Evolutionary conservation across 2,888 invertebrate species (phyloP), one percentile per base, ranked within the genome.

Genomic region (Trilocha varians): DNA sequence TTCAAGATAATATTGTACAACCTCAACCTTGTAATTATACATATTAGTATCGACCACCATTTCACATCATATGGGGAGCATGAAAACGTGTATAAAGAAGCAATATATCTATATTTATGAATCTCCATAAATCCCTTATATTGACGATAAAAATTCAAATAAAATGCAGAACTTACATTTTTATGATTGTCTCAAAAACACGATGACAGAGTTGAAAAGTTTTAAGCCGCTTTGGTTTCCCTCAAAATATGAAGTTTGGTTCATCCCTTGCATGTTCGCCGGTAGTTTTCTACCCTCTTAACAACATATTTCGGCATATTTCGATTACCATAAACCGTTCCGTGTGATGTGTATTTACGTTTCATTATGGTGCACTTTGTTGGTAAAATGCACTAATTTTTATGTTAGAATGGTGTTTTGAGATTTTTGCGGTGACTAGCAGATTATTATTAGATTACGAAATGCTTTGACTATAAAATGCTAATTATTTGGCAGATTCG

Each of bases 301-400:
- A 84, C 83, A 83, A 79, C 84, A 84, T 85, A 83, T 84, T 85
- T 84, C 77, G 78, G 78, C 75, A 85, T 83, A 83, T 84, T 84
- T 84, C 83, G 85, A 84, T 85, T 85, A 84, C 83, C 83, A 84
- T 85, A 84, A 85, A 85, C 73, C 80, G 79, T 74, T 82, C 71
- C 70, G 75, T 78, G 76, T 79, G 76, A 80, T 82, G 73, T 80
- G 77, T 76, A 71, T 76, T 73, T 70, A 67, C 65, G 67, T 69
- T 72, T 74, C 72, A 74, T 76, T 75, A 72, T 65, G 67, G 53
- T 55, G 65, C 67, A 68, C 65, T 59, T 55, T 53, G 57, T 61
- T 55, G 57, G 53, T 62, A 65, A 71, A 62, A 66, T 74, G 41
- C 34, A 41, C 41, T 44, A 42, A 44, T 42, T 37, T 40, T 38